Percentiles rank a stretch among this genome's conserved stretches.
Conservation (phyloP, 2,113 vertebrate species). For the Carassius carassius region DNA sequence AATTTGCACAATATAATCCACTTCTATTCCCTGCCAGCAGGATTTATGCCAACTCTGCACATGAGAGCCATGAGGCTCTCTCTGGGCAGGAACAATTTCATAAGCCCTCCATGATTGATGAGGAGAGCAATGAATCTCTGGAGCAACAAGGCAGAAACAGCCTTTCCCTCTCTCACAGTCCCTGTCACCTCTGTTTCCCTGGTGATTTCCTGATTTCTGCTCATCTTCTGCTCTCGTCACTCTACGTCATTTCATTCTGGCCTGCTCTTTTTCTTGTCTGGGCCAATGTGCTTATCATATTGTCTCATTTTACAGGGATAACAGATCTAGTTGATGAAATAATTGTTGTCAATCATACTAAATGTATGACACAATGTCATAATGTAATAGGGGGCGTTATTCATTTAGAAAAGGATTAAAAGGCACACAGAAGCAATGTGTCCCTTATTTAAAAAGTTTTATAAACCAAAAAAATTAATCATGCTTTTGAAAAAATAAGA, state of each 20-base stretch:
- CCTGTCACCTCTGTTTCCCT: constrained; percentile 18
- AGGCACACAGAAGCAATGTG: not conserved
- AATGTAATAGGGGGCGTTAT: constrained; percentile 1
- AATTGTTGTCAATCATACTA: constrained; percentile 19
- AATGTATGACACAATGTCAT: not conserved
- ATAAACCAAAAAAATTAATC: not conserved
- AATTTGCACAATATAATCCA: constrained; percentile 52
- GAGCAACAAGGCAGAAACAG: constrained; percentile 54
- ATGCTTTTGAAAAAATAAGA: too few relatives aligned
- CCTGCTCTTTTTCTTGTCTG: constrained; percentile 6
- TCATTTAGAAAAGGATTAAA: constrained; percentile 17
- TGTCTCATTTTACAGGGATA: not conserved
- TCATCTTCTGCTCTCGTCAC: constrained; percentile 1
- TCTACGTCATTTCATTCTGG: not conserved
- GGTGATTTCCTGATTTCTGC: not conserved
- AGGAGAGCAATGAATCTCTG: constrained; percentile 54
- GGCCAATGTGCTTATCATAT: not conserved
- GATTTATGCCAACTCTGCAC: constrained; percentile 50
- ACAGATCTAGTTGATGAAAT: constrained; percentile 17
- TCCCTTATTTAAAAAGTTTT: not conserved
- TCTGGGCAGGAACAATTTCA: constrained; percentile 56
- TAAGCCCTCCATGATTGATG: constrained; percentile 54
- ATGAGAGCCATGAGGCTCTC: constrained; percentile 43
- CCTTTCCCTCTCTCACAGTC: constrained; percentile 25
- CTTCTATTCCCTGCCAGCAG: constrained; percentile 44